Evolutionary conservation across 2,797 vertebrate genomes (phyloP), one percentile per base, ranked within the genome.

Genomic region (Phyllotis vaccarum): DNA sequence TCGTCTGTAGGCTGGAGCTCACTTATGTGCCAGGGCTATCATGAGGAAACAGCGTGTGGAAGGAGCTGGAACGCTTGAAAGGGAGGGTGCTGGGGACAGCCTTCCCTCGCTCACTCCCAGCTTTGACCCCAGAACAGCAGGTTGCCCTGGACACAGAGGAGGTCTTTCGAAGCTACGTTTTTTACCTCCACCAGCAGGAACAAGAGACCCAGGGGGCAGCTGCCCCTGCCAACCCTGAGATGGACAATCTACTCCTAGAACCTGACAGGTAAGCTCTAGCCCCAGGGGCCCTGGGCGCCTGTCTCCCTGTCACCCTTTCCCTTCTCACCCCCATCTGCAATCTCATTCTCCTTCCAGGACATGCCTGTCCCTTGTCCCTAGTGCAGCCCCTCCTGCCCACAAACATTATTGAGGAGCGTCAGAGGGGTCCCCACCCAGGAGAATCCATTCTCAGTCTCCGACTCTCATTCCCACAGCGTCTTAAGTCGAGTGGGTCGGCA

Each of bases 81-180:
- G 34, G 56, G 34, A 4, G 0, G 80, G 40, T 29, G 12, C 49
- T 0, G 1, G 43, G 49, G 37, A 56, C 9, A 4, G 54, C 90
- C n/a, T 29, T 43, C n/a, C 83, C 37, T 94, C 10, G 29, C 91
- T 97, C 90, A 97, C 66, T 40, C 86, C 75, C 3, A 2, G 22
- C 60, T 96, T 80, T 90, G 68, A 92, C 85, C 29, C 13, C 96
- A 99, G 99, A 99, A 16, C 97, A 97, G 86, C 96, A 97, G 3
- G 99, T 99, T 88, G 98, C 90, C 0, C 54, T 90, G 79, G 98
- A 99, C 91, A 98, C 99, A 0, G 98, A 98, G 94, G 98, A 98
- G 87, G 98, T 99, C 88, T 99, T 99, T 91, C 97, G 94, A 31
- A 98, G 98, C 96, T 99, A 98, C 6, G 98, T 98, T 79, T 98